Conservation (phyloP, 2,888 invertebrate genomes). For the Leuctra nigra region DNA sequence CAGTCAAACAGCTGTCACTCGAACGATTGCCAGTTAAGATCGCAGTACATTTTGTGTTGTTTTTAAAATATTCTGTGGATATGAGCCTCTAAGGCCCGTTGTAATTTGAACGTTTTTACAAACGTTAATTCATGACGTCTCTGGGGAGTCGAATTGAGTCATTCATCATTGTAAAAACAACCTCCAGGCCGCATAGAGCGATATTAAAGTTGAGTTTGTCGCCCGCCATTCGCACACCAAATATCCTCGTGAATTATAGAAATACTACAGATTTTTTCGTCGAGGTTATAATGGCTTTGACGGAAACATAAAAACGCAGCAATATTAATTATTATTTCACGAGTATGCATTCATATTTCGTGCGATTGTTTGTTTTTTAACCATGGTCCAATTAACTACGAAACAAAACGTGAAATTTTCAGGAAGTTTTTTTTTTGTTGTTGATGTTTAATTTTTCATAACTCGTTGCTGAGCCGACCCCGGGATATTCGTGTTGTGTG, state of each 20-base stretch:
- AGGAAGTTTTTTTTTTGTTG: slow-evolving; percentile 22
- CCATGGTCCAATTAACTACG: slow-evolving; percentile 24
- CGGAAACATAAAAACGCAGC: background rate
- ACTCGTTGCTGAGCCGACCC: slow-evolving; percentile 17
- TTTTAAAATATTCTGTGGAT: no score
- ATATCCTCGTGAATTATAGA: background rate
- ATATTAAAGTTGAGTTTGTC: background rate
- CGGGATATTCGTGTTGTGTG: slow-evolving; percentile 18
- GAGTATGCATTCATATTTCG: slow-evolving; percentile 20
- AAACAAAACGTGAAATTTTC: slow-evolving; percentile 17
- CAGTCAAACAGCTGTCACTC: no score
- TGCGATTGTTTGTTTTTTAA: slow-evolving; percentile 24
- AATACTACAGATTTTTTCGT: background rate
- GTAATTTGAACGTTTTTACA: no score
- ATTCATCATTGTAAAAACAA: slow-evolving; percentile 10
- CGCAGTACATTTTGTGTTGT: no score
- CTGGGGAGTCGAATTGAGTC: background rate
- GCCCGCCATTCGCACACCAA: background rate
- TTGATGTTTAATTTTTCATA: slow-evolving; percentile 25
- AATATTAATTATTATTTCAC: slow-evolving; percentile 23
- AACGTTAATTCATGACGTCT: slow-evolving; percentile 4
- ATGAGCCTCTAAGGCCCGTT: no score
- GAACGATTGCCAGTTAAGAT: no score
- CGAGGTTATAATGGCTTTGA: background rate
- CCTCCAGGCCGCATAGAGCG: background rate